phyloP scores from a whole-genome alignment of 1,140 invertebrate species.

The Formica exsecta region DNA sequence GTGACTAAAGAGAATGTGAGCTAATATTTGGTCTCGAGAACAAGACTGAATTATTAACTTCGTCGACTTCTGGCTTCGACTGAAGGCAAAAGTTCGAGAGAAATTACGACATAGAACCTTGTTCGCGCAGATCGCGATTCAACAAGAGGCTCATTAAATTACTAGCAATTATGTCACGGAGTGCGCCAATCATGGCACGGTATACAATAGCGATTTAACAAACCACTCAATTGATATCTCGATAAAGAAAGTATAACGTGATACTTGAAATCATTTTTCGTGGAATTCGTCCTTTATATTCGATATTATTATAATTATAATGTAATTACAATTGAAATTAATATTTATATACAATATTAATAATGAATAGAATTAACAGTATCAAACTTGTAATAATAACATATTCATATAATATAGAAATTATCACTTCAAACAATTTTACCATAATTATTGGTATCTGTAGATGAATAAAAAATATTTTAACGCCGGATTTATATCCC shows the following conservation, averaged over 20 bases:
- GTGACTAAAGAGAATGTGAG: constrained; percentile 40
- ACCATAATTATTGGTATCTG: neutral
- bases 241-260: neutral
- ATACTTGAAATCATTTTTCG: neutral
- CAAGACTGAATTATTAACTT: constrained; percentile 57
- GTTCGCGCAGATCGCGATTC: constrained; percentile 5
- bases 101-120: neutral
- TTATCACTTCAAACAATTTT: neutral
- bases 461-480: neutral
- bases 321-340: neutral
- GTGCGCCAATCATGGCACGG: neutral
- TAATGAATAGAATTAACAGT: neutral
- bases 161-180: constrained; percentile 21
- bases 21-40: constrained; percentile 47
- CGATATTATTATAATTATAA: constrained; percentile 15
- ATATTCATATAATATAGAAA: neutral
- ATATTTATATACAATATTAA: neutral
- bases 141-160: constrained; percentile 16
- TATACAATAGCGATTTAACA: neutral
- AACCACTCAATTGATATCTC: neutral
- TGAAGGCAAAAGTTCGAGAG: constrained; percentile 19
- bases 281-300: neutral
- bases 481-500: neutral
- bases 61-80: constrained; percentile 11
- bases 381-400: neutral